phyloP scores from a whole-genome alignment of 2,888 invertebrate genomes.

The Synergus japonicus region DNA sequence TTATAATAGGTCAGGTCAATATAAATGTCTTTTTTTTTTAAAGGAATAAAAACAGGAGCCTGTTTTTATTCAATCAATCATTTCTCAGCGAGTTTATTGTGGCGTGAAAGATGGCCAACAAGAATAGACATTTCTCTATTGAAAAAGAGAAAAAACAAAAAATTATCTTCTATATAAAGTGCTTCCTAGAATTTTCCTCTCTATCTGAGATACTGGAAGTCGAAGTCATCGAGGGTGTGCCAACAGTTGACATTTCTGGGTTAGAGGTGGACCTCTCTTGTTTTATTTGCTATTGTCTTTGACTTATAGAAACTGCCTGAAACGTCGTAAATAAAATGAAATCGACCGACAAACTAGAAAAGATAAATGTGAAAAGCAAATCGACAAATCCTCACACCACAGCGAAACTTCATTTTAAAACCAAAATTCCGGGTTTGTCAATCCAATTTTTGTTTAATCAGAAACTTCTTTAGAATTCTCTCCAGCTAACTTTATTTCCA shows the following conservation, averaged over 20 bases:
- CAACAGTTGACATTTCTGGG: conserved; percentile 41
- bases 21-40: neutral
- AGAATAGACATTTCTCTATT: neutral
- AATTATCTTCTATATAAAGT: conserved; percentile 51
- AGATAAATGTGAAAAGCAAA: neutral
- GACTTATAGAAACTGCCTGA: conserved; percentile 34
- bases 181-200: conserved; percentile 41
- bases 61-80: neutral
- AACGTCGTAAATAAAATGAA: conserved; percentile 44
- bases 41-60: neutral
- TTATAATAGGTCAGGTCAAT: too few species aligned
- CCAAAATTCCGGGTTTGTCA: neutral
- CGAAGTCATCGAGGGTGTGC: conserved; percentile 41
- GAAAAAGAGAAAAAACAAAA: conserved; percentile 44
- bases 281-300: conserved; percentile 47
- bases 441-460: too few species aligned
- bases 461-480: too few species aligned
- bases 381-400: neutral
- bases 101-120: neutral
- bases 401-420: neutral
- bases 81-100: neutral
- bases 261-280: conserved; percentile 44
- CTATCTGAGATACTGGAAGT: conserved; percentile 49
- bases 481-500: too few species aligned
- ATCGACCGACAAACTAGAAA: neutral